Percentiles rank a stretch among this genome's conserved stretches.
Evolutionary conservation across 2,113 vertebrate genomes (phyloP).

Genomic region (Petrocephalus microphthalmus): DNA sequence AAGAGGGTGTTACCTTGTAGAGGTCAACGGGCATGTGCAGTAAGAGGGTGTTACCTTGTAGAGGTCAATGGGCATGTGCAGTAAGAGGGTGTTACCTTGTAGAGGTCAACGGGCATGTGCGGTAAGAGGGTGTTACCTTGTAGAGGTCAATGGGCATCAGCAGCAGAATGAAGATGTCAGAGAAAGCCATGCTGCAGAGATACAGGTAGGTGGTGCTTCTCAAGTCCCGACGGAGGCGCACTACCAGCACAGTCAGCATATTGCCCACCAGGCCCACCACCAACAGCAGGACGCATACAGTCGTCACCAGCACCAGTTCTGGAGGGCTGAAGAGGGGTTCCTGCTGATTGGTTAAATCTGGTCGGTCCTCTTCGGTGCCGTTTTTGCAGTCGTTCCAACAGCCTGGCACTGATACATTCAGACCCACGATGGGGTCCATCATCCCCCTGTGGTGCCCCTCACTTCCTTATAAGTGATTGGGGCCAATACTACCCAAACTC

Average conservation of each 20-base stretch:
- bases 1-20: slow-evolving; percentile 47
- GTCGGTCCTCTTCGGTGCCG: background rate
- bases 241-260: slow-evolving; percentile 63
- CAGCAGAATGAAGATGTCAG: slow-evolving; percentile 62
- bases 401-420: background rate
- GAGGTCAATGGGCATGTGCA: background rate
- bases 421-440: slow-evolving; percentile 4
- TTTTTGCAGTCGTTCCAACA: background rate
- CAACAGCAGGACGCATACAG: slow-evolving; percentile 58
- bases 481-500: background rate
- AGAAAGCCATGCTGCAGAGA: slow-evolving; percentile 70
- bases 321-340: slow-evolving; percentile 28
- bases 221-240: slow-evolving; percentile 63
- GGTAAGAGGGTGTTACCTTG: slow-evolving; percentile 48
- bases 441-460: background rate
- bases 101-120: too few relatives aligned
- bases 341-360: background rate
- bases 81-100: background rate
- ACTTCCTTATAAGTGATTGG: background rate
- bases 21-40: background rate
- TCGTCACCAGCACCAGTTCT: slow-evolving; percentile 50
- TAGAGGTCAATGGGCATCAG: slow-evolving; percentile 67
- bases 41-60: background rate
- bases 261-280: slow-evolving; percentile 62
- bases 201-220: slow-evolving; percentile 68